Conservation (phyloP, 2,113 vertebrate species). For the Excalfactoria chinensis region DNA sequence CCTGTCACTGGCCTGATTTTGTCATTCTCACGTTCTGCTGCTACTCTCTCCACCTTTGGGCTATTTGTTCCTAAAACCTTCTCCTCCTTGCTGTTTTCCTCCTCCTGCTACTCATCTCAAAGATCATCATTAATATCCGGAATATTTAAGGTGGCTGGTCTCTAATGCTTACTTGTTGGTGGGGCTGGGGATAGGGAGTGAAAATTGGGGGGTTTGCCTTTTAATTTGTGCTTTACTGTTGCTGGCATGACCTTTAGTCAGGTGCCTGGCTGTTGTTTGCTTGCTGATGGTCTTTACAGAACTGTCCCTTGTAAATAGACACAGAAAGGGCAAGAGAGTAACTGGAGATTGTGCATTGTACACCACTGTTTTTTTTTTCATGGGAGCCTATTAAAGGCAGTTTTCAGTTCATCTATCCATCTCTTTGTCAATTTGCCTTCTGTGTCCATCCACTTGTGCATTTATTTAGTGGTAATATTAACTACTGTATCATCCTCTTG, state of each 20-base stretch:
- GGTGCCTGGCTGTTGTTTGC: slow-evolving; percentile 43
- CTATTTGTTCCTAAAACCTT: slow-evolving; percentile 1
- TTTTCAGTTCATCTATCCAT: slow-evolving; percentile 27
- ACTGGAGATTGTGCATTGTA: slow-evolving; percentile 32
- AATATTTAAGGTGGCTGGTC: neutral
- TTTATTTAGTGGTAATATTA: slow-evolving; percentile 57
- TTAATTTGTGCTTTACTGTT: slow-evolving; percentile 49
- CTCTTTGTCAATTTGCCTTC: slow-evolving; percentile 64
- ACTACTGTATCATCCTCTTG: slow-evolving; percentile 56
- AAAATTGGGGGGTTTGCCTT: slow-evolving; percentile 1
- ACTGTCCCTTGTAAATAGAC: slow-evolving; percentile 54
- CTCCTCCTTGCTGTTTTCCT: neutral
- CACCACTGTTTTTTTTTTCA: slow-evolving; percentile 39
- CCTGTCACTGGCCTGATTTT: slow-evolving; percentile 1
- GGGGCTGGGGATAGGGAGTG: neutral
- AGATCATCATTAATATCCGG: neutral
- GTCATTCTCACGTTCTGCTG: slow-evolving; percentile 15
- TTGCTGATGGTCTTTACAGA: slow-evolving; percentile 48
- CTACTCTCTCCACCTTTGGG: neutral
- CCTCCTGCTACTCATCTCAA: neutral
- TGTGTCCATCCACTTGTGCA: slow-evolving; percentile 48
- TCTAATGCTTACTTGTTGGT: neutral
- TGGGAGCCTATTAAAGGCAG: slow-evolving; percentile 37
- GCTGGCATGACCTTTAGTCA: slow-evolving; percentile 52
- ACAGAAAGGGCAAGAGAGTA: slow-evolving; percentile 46